Conservation (phyloP, 2,888 invertebrate species). For the Clostera curtula region DNA sequence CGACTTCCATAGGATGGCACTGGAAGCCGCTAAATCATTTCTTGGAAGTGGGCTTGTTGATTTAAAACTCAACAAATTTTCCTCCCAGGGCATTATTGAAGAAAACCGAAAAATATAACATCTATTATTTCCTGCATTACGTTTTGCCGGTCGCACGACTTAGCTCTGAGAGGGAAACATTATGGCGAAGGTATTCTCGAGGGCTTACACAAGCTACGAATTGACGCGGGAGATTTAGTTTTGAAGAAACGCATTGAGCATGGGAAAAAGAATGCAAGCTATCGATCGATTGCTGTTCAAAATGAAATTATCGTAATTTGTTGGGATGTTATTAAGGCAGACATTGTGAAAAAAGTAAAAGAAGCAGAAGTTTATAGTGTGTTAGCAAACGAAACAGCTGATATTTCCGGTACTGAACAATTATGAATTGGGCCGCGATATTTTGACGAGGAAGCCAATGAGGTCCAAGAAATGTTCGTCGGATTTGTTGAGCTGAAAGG, state of each 20-base stretch:
- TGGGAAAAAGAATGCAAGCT: constrained; percentile 12
- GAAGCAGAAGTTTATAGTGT: constrained; percentile 5
- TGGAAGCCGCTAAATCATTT: constrained; percentile 8
- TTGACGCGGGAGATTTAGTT: constrained; percentile 7
- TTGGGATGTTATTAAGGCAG: constrained; percentile 9
- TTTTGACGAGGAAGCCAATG: constrained; percentile 8
- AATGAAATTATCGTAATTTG: constrained; percentile 19
- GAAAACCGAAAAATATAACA: constrained; percentile 1
- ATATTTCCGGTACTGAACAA: constrained; percentile 6
- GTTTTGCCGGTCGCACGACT: constrained; percentile 8
- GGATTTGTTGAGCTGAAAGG: constrained; percentile 8
- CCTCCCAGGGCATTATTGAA: not conserved
- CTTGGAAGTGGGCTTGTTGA: constrained; percentile 7
- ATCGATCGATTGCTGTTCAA: constrained; percentile 10
- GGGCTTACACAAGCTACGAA: constrained; percentile 9
- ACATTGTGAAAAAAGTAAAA: constrained; percentile 8
- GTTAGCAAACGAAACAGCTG: constrained; percentile 9
- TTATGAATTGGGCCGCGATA: constrained; percentile 18
- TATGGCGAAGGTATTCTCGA: constrained; percentile 9
- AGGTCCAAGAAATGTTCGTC: constrained; percentile 7
- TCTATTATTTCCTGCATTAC: not conserved
- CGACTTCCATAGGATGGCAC: constrained; percentile 7
- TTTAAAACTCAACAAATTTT: constrained; percentile 5
- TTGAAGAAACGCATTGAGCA: constrained; percentile 8
- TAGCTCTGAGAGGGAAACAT: constrained; percentile 8